These are phyloP conservation scores for Lasioglossum baleicum DNA, from an alignment of 1,140 invertebrate species.

Conservation along the genomic window DNA sequence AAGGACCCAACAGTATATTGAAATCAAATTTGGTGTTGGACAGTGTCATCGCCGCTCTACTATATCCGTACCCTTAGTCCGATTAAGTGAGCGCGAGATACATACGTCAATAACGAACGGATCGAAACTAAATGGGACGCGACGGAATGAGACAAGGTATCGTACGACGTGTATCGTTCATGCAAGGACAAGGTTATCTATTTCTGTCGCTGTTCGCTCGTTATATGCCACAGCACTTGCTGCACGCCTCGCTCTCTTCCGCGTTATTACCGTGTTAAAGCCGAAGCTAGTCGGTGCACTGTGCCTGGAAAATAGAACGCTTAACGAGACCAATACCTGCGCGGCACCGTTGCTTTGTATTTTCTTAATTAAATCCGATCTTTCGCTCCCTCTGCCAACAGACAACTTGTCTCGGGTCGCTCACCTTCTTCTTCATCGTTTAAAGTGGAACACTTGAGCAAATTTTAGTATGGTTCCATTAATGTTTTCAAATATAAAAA, in stretches of 20 bases:
- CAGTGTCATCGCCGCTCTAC: no score
- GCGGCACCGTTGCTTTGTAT: not conserved
- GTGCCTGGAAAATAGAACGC: not conserved
- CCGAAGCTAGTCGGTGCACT: not conserved
- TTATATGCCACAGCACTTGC: not conserved
- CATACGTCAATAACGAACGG: not conserved
- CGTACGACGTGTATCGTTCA: not conserved
- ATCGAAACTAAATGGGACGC: not conserved
- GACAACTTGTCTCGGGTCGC: no score
- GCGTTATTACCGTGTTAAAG: not conserved
- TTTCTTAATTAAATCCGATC: conserved; percentile 44
- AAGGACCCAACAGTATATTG: no score
- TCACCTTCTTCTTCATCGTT: no score
- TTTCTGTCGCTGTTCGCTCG: not conserved
- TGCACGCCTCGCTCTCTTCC: not conserved
- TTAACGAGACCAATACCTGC: no score
- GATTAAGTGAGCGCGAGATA: not conserved
- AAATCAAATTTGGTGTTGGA: no score
- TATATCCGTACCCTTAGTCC: not conserved
- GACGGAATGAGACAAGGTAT: not conserved
- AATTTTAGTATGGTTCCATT: no score
- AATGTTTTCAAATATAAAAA: no score
- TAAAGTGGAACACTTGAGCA: no score
- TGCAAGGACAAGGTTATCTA: conserved; percentile 19
- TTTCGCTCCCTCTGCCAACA: not conserved